Conservation (phyloP, 2,797 vertebrate species). For the Protosalanx chinensis region DNA sequence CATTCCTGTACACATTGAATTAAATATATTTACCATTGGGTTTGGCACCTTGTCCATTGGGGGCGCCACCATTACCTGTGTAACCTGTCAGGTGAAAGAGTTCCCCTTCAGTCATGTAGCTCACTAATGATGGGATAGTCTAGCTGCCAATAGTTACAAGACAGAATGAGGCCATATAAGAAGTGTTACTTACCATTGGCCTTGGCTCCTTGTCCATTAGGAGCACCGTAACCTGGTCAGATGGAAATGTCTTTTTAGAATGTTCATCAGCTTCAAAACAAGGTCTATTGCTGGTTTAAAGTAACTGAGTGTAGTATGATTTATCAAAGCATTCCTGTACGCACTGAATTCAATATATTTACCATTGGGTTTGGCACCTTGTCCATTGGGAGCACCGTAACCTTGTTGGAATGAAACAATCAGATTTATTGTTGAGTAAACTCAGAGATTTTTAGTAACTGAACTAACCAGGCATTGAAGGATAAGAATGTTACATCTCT, state of each 20-base stretch:
- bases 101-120: no score
- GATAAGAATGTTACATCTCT: no score
- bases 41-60: slow-evolving; percentile 13
- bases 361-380: slow-evolving; percentile 8
- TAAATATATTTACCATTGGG: not conserved
- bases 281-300: no score
- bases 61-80: not conserved
- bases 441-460: no score
- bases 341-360: not conserved
- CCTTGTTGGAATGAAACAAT: not conserved
- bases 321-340: not conserved
- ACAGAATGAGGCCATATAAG: no score
- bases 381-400: not conserved
- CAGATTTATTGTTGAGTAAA: no score
- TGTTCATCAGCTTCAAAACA: not conserved
- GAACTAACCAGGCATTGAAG: no score
- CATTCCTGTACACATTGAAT: not conserved
- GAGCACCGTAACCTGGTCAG: not conserved
- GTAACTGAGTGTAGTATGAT: no score
- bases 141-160: no score
- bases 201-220: slow-evolving; percentile 18
- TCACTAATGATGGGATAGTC: no score
- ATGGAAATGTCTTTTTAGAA: not conserved
- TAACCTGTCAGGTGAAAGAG: slow-evolving; percentile 14
- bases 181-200: slow-evolving; percentile 7